Evolutionary conservation across 2,797 vertebrate genomes (phyloP).

Genomic region (Phaenicophaeus curvirostris): DNA sequence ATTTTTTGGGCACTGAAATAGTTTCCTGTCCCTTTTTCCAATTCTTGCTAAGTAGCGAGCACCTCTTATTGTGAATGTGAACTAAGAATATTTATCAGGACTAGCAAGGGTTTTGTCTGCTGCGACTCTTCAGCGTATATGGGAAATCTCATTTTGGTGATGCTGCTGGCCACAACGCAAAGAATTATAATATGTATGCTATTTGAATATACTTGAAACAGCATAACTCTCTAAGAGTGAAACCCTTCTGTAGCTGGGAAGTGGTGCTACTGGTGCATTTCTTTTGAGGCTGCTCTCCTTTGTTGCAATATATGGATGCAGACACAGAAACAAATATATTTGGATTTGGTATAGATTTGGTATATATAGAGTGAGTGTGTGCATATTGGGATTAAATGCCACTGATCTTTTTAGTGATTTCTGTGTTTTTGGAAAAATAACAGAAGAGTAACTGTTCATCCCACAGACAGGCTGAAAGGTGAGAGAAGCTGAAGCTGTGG

Average conservation of each 20-base stretch:
- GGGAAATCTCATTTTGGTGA: not conserved
- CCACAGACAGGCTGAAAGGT: not conserved
- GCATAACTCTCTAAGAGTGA: not conserved
- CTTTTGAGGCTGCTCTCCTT: not conserved
- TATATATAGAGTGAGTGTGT: too few species aligned
- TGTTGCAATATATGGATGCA: not conserved
- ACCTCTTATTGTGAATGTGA: not conserved
- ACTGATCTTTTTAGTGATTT: not conserved
- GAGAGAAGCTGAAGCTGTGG: not conserved
- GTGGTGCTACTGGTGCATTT: not conserved
- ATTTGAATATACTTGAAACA: not conserved
- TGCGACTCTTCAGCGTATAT: not conserved
- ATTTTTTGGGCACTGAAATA: not conserved
- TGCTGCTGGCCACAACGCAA: not conserved
- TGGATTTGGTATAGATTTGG: not conserved
- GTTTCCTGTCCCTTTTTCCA: slow-evolving; percentile 32
- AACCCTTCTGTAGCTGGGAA: not conserved
- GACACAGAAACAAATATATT: not conserved
- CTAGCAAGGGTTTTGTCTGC: not conserved
- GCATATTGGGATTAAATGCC: not conserved
- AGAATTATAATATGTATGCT: not conserved
- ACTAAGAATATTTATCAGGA: not conserved
- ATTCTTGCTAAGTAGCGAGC: not conserved
- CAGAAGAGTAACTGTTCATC: not conserved
- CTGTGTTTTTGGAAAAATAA: not conserved